Evolutionary conservation across 2,797 vertebrate genomes (phyloP).

Genomic region (Anguilla obscura): DNA sequence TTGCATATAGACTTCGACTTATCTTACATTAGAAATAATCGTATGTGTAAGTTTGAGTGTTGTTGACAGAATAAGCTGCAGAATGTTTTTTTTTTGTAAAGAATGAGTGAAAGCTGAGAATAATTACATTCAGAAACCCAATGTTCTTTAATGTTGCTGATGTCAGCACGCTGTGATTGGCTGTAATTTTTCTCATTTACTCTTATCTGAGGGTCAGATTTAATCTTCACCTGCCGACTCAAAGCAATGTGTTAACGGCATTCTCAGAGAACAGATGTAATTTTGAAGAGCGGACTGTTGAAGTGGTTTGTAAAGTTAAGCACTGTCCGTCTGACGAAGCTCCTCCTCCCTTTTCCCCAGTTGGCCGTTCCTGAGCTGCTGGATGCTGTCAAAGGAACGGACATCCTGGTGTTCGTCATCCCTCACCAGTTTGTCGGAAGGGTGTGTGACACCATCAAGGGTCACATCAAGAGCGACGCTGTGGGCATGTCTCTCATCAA

Average conservation of each 20-base stretch:
- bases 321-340: not conserved
- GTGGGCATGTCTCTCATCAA: slow-evolving; percentile 95
- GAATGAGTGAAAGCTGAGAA: not conserved
- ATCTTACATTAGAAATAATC: not conserved
- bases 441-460: slow-evolving; percentile 90
- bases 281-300: not conserved
- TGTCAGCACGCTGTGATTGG: not conserved
- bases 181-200: not conserved
- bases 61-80: no score
- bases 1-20: not conserved
- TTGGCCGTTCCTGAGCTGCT: slow-evolving; percentile 87
- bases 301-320: not conserved
- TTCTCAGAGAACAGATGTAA: not conserved
- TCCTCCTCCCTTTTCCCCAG: slow-evolving; percentile 60
- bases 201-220: not conserved
- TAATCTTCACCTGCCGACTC: not conserved
- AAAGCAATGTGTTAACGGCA: not conserved
- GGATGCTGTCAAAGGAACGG: slow-evolving; percentile 81
- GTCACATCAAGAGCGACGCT: slow-evolving; percentile 81
- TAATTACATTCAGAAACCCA: not conserved
- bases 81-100: not conserved
- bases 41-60: not conserved
- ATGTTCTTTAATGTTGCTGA: not conserved
- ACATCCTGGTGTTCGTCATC: slow-evolving; percentile 92
- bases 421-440: slow-evolving; percentile 91